Base-by-base conservation (phyloP, 2,888 invertebrate genomes). In the Toxonevra muliebris region DNA sequence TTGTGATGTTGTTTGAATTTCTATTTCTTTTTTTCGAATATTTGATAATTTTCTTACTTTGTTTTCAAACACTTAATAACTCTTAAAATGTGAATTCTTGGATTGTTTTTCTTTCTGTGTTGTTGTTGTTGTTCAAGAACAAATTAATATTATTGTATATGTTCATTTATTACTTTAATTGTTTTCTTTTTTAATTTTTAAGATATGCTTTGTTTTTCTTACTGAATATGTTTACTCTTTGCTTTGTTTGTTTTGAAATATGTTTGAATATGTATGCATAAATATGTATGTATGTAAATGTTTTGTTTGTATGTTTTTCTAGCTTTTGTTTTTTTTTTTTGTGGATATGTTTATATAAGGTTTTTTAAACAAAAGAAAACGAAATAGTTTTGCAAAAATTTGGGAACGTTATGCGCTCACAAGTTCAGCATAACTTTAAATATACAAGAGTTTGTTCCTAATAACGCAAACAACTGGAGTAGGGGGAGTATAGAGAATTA, bases 181-280 rank as follows among this genome's bases (percentile, higher is more conserved):
- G 15, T 15, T 55, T 13, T 69, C 52, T 48, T 10, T 17, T 61
- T 43, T 20, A 50, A 55, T 64, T 64, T 62, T 20, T 43, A n/a
- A 15, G 17, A 53, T 57, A 43, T 66, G 63, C 19, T 69, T 69
- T 66, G 66, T 61, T 71, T 71, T 71, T 68, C 69, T 70, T 65
- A 66, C 60, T 70, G 68, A 61, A 65, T 61, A 10, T 52, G 42
- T 48, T 11, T 66, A 40, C 53, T 57, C 19, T 59, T 59, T 30
- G 1, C 2, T 43, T 59, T 41, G 48, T 66, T 67, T 68, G 68
- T 66, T 71, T 30, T 30, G 48, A 13, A 48, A n/a, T 48, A n/a
- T 11, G 52, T 50, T 41, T 42, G 30, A 70, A 65, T 70, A 59
- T 69, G 61, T 66, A 66, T 65, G 57, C 61, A 66, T 66, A 43